Evolutionary conservation across 2,797 vertebrate species (phyloP).

Genomic region (Astyanax mexicanus): DNA sequence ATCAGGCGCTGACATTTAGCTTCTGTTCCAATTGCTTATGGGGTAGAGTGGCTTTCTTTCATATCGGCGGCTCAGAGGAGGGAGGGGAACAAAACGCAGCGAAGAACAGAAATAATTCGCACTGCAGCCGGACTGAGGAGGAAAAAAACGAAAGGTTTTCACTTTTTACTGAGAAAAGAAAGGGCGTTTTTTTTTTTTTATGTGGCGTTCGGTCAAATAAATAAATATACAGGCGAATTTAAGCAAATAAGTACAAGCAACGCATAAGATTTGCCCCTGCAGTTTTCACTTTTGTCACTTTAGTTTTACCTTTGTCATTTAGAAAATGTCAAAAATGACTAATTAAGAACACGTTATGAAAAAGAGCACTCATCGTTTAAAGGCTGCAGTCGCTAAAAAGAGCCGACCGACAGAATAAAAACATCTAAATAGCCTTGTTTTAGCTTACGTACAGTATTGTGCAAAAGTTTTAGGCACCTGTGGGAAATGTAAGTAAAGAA

Average conservation of each 20-base stretch:
- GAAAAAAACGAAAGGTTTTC: constrained; percentile 23
- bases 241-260: too few relatives aligned
- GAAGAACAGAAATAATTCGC: constrained; percentile 46
- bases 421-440: too few relatives aligned
- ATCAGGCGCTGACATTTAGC: constrained; percentile 73
- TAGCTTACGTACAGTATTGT: too few relatives aligned
- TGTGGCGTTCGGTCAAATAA: neutral
- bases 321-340: constrained; percentile 1
- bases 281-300: too few relatives aligned
- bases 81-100: constrained; percentile 53
- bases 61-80: constrained; percentile 58
- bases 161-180: neutral
- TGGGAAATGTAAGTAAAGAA: too few relatives aligned
- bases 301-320: neutral
- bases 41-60: constrained; percentile 61
- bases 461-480: too few relatives aligned
- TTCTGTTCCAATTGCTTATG: constrained; percentile 65
- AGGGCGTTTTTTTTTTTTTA: neutral
- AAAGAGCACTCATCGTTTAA: neutral
- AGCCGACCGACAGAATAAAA: too few relatives aligned
- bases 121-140: constrained; percentile 42
- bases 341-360: neutral
- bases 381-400: too few relatives aligned
- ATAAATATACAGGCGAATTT: neutral
- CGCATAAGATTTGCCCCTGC: neutral